Evolutionary conservation across 2,113 vertebrate species (phyloP), one percentile per base, ranked within the genome.

Genomic region (Antigone vipio): DNA sequence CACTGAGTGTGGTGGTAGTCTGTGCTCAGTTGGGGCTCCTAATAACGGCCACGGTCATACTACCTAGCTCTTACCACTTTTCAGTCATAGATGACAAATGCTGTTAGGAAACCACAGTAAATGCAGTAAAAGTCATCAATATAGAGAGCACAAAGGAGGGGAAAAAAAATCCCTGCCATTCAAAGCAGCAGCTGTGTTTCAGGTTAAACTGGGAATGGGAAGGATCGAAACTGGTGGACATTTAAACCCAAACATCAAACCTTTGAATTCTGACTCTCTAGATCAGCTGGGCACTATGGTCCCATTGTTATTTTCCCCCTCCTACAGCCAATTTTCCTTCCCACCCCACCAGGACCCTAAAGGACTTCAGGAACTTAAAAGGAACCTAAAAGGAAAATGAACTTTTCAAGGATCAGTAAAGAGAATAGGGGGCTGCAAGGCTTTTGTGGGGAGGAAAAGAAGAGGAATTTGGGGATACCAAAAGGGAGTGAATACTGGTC

Each of bases 1-100:
- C 7, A 44, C 19, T 0, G 6, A 81, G 10, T 1, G 3, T 8
- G 12, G 45, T 3, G 2, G 80, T 16, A 30, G 49, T 5, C 23
- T 34, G 3, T 0, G 8, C 44, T 59, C 56, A 86, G 15, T 16
- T 40, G 20, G 42, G 34, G 40, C 2, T 60, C n/a, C 44, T 29
- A 12, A 3, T 16, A 87, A 29, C 1, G 6, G 55, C 6, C 45
- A 5, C 0, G 15, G 76, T 23, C 22, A 9, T 8, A 12, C 27
- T 30, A 56, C 15, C 20, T 6, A 49, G 9, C 22, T 84, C 20
- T 60, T 75, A 47, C 3, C 22, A 26, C 21, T 59, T 77, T 87
- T 64, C 66, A 59, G 75, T 76, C 55, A 38, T 3, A 82, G 52
- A 20, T 56, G 44, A 82, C 23, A 88, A 79, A 76, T 20, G 32